Evolutionary conservation across 1,140 invertebrate genomes (phyloP).

Genomic region (Asobara japonica): DNA sequence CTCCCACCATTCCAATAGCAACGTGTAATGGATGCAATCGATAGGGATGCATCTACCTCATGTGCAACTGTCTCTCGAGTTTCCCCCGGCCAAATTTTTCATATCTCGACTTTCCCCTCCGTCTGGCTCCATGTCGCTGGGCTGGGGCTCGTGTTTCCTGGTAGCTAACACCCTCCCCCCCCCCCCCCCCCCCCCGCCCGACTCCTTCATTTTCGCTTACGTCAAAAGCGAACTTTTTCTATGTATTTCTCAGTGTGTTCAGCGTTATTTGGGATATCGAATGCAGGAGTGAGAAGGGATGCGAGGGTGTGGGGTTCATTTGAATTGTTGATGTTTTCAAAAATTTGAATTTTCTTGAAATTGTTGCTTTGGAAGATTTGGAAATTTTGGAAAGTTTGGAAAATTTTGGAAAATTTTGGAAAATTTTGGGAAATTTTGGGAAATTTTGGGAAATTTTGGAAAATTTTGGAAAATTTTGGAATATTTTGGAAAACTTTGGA

Average conservation of each 20-base stretch:
- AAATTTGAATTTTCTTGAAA: too few species aligned
- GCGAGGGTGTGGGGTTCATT: too few species aligned
- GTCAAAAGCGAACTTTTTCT: neutral
- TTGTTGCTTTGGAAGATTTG: too few species aligned
- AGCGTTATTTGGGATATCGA: neutral
- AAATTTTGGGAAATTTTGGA: too few species aligned
- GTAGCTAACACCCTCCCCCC: too few species aligned
- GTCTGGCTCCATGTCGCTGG: slow-evolving; percentile 1
- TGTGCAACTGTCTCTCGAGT: slow-evolving; percentile 1
- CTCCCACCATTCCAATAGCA: neutral
- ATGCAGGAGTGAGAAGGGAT: neutral
- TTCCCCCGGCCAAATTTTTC: slow-evolving; percentile 6
- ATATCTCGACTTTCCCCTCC: slow-evolving; percentile 37
- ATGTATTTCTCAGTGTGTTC: neutral
- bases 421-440: too few species aligned
- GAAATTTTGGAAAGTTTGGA: too few species aligned
- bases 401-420: too few species aligned
- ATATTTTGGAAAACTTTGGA: too few species aligned
- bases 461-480: too few species aligned
- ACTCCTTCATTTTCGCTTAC: neutral
- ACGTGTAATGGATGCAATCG: neutral
- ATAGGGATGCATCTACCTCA: slow-evolving; percentile 1
- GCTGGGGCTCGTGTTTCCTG: neutral
- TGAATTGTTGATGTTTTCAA: too few species aligned
- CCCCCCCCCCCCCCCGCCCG: neutral